Evolutionary conservation across 1,140 invertebrate species (phyloP), one percentile per base, ranked within the genome.

Genomic region (Drosophila sp.): DNA sequence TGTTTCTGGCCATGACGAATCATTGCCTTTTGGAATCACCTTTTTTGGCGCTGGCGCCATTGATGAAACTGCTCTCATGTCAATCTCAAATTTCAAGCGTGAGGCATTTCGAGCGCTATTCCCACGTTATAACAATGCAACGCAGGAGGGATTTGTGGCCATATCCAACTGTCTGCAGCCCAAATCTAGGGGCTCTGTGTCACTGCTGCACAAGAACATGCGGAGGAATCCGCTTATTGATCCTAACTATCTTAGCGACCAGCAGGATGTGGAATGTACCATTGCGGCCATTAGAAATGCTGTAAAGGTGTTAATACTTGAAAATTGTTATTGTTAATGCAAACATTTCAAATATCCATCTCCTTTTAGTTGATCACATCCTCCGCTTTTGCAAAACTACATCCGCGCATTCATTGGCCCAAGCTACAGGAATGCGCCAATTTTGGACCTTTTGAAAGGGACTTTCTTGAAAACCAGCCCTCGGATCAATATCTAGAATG

Each of bases 211-310:
- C 36, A 89, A 77, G 8, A 93, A 94, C 82, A 94, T 95, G 18
- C 89, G 90, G 0, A 89, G 90, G 0, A 93, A 94, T 41, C 96
- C 96, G 0, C 87, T 94, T 5, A 95, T 97, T 13, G 94, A 97
- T 91, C 96, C 96, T 0, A 94, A 95, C 43, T 97, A 96, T 84
- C 91, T 97, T n/a, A 91, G 93, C 9, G 78, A 93, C 2, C 70
- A 91, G 0, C 90, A 92, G 9, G 95, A 96, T 80, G 87, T 96
- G 4, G 70, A 82, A 6, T 96, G 95, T 78, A 94, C 94, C 58
- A 93, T 94, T 11, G 91, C 92, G 86, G 95, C 94, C 3, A 93
- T 96, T 41, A 93, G 94, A 50, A 84, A 94, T 32, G 94, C 93
- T 0, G 90, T 95, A 5, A 83, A 92, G 58, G 91, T 84, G 9